Evolutionary conservation across 2,113 vertebrate species (phyloP).

Genomic region (Bos taurus): DNA sequence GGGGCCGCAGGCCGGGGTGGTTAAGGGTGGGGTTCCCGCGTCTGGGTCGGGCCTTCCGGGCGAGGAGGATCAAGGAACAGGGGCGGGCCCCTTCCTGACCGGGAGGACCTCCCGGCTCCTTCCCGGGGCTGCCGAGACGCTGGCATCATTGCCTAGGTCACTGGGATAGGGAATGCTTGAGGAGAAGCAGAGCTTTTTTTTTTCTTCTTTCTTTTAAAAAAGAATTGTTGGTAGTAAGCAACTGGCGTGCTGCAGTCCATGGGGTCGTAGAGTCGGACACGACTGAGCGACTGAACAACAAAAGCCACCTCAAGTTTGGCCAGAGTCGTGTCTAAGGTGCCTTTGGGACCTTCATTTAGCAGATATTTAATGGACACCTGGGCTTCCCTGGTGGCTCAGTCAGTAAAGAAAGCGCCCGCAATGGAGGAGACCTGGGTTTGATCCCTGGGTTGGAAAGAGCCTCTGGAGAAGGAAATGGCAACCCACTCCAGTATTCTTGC

Average conservation of each 20-base stretch:
- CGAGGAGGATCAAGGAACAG: neutral
- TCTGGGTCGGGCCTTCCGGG: rapidly evolving
- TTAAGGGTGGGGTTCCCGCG: rapidly evolving
- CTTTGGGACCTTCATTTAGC: neutral
- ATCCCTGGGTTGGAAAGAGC: neutral
- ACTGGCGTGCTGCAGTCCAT: neutral
- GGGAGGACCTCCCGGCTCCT: neutral
- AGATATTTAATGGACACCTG: neutral
- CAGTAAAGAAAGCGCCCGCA: neutral
- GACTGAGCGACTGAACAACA: neutral
- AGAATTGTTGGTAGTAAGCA: neutral
- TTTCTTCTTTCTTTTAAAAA: neutral
- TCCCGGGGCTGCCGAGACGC: neutral
- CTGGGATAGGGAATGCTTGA: neutral
- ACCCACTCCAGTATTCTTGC: neutral
- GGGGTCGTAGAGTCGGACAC: neutral
- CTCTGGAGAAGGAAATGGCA: neutral
- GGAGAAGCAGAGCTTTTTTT: neutral
- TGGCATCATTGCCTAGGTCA: neutral
- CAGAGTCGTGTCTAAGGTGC: neutral
- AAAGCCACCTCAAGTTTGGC: neutral
- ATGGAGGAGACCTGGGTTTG: neutral
- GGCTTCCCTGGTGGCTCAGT: neutral
- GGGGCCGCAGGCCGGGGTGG: rapidly evolving
- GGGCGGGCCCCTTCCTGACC: neutral